Evolutionary conservation across 2,888 invertebrate species (phyloP), one percentile per base, ranked within the genome.

Genomic region (Taphrorychus bicolor): DNA sequence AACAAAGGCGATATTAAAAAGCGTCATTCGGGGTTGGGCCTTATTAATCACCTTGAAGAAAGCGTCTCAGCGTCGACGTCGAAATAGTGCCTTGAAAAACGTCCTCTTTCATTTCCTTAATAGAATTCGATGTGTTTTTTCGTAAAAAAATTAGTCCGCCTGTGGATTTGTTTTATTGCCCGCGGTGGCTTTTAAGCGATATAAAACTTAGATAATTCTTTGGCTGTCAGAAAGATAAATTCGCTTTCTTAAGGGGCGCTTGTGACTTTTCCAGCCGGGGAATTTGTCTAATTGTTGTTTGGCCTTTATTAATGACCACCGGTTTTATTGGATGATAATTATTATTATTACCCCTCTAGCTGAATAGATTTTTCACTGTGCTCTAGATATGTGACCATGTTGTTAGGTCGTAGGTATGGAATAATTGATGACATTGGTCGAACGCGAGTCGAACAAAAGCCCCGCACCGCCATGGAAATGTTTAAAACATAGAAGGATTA

Each of bases 171-270:
- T 73, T 72, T 73, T 70, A 72, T 71, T 70, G 58, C 61, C 57
- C 58, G 61, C 65, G 53, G 70, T 65, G 70, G 63, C 71, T 71
- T 45, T 45, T 70, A 57, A 66, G 66, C 69, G 68, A 70, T 64
- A 68, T 73, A 73, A 73, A 72, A 75, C 71, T 66, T 65, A 66
- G 73, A 76, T 74, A 76, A 74, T 75, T 70, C 70, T 70, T 57
- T 49, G 53, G 62, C 70, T 73, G 76, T 74, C 76, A 73, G 54
- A 70, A 74, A 74, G 75, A 76, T 73, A 71, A 76, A 76, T 76
- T 72, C 68, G 66, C 73, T 74, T 67, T 69, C 66, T 70, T 73
- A 70, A 70, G 67, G 71, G 72, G 5, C 72, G 70, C 73, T 73
- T 71, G 71, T 73, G 74, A 72, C 71, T 75, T 75, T 60, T 52